Base-by-base conservation (phyloP, 2,113 vertebrate species). In the Procavia capensis region DNA sequence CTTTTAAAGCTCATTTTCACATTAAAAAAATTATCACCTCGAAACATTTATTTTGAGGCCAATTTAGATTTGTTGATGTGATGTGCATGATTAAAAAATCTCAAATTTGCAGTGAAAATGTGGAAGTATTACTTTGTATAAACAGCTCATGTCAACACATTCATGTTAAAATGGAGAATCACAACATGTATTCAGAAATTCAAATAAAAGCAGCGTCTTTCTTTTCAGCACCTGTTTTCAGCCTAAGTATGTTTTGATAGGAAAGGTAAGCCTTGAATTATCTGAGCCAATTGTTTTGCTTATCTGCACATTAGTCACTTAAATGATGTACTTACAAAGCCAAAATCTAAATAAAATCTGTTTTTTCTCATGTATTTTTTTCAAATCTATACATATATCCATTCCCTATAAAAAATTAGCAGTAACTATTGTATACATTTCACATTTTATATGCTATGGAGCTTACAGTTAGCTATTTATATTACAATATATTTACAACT, bases 61-160 rank as follows among this genome's bases (percentile, higher is more conserved):
- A 93, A 78, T 78, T 93, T 90, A 54, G 22, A 76, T 76, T 93
- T 20, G 24, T 64, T 93, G 93, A 80, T 64, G 43, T 93, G 93
- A 80, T 64, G 43, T 80, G 17, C 16, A 76, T 83, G 17, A 75
- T 9, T 88, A 6, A 45, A 47, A 88, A 85, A 54, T 78, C 27
- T 85, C 25, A 6, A 87, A 39, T 88, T 61, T 80, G 20, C 34
- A 74, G 72, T 88, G 13, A 85, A 94, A 94, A 70, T 84, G 25
- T 63, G 43, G 19, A 50, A 88, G 43, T 59, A 82, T 66, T 70
- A n/a, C 20, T 54, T 91, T 93, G 22, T 27, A 68, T 87, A 59
- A 68, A 34, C 34, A 93, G 14, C 9, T 59, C 39, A 68, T 86
- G 7, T 54, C 41, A 84, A 75, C 59, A 88, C 20, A 34, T 80